Evolutionary conservation across 2,888 invertebrate genomes (phyloP).

Genomic region (Malachius bipustulatus): DNA sequence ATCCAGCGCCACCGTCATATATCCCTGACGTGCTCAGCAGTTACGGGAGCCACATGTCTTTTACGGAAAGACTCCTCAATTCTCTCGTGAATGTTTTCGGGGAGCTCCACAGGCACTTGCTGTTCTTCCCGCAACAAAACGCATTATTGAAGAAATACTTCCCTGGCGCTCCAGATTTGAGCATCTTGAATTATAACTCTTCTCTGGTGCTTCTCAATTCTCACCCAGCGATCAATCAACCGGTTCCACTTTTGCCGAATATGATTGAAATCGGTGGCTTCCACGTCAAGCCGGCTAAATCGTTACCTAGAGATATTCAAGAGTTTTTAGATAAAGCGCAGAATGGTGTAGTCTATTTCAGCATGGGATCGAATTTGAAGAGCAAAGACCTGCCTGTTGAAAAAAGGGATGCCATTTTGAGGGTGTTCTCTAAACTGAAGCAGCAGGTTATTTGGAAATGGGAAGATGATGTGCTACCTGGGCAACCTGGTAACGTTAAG

Average conservation of each 20-base stretch:
- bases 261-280: constrained; percentile 46
- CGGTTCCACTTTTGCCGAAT: constrained; percentile 43
- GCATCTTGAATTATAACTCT: constrained; percentile 24
- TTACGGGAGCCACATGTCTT: constrained; percentile 37
- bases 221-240: constrained; percentile 41
- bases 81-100: constrained; percentile 24
- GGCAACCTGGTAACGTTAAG: constrained; percentile 33
- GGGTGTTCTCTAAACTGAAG: constrained; percentile 46
- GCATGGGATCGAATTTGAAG: constrained; percentile 48
- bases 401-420: constrained; percentile 42
- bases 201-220: constrained; percentile 28
- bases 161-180: constrained; percentile 22
- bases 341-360: constrained; percentile 45
- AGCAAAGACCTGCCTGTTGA: constrained; percentile 42
- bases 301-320: constrained; percentile 37
- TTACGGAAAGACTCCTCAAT: constrained; percentile 44
- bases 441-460: constrained; percentile 59
- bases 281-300: constrained; percentile 32
- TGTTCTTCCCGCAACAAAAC: constrained; percentile 18
- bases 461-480: constrained; percentile 40
- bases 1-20: constrained; percentile 39
- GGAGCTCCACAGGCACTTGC: constrained; percentile 10
- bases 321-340: constrained; percentile 40
- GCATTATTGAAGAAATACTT: constrained; percentile 22
- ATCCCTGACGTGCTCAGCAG: constrained; percentile 37